Percentiles rank a stretch among this genome's conserved stretches.
phyloP scores from a whole-genome alignment of 2,797 vertebrate species.

The Podarcis lilfordi region DNA sequence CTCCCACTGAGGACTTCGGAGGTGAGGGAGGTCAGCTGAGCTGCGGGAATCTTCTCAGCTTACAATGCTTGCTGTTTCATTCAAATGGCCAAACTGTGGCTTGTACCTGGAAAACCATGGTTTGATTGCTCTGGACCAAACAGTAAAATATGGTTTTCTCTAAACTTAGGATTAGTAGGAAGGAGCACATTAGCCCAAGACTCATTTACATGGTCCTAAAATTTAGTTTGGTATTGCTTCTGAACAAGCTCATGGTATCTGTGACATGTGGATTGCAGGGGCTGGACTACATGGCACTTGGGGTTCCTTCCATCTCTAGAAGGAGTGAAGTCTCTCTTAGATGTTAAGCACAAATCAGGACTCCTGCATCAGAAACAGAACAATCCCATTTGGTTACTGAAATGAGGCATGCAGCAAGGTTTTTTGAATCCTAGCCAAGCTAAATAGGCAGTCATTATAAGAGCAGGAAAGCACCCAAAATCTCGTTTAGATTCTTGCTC shows the following conservation, averaged over 20 bases:
- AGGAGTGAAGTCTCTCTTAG: not conserved
- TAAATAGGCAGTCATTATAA: not conserved
- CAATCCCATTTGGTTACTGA: not conserved
- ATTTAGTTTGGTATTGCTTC: not conserved
- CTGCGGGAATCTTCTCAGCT: no score
- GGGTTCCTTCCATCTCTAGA: no score
- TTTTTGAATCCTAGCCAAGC: not conserved
- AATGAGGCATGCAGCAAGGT: no score
- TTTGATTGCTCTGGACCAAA: no score
- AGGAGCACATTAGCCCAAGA: not conserved
- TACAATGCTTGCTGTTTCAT: not conserved
- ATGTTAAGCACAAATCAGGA: not conserved
- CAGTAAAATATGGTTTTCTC: not conserved
- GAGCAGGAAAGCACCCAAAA: slow-evolving; percentile 13
- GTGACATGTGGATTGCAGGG: not conserved
- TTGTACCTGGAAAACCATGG: not conserved
- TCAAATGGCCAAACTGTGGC: not conserved
- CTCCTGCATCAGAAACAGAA: not conserved
- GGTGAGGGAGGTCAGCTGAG: no score
- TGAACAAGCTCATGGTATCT: not conserved
- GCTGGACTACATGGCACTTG: not conserved
- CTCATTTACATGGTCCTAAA: not conserved
- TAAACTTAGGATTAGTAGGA: not conserved
- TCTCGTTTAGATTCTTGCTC: slow-evolving; percentile 20
- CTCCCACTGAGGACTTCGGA: no score